Conservation (phyloP, 2,888 invertebrate genomes). For the Cosmia pyralina region DNA sequence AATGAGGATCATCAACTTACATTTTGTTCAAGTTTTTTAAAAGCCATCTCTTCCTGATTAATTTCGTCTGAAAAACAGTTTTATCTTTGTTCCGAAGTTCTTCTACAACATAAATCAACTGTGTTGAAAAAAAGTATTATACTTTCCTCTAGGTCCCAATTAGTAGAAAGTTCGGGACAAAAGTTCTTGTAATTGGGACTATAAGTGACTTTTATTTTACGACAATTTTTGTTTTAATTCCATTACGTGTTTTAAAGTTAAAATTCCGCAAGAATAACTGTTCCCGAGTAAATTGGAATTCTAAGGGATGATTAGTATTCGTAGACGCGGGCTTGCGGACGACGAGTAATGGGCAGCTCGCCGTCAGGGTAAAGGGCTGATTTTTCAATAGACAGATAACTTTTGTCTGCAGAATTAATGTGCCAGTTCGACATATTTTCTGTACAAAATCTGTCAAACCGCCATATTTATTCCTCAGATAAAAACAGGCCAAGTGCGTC, state of each 20-base stretch:
- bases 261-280: no score
- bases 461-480: no score
- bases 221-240: conserved; percentile 11
- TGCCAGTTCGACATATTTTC: no score
- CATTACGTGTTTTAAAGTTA: background rate
- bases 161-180: conserved; percentile 4
- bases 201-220: conserved; percentile 23
- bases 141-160: conserved; percentile 22
- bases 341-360: no score
- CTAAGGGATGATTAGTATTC: no score
- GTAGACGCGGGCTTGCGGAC: no score
- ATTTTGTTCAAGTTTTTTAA: conserved; percentile 19
- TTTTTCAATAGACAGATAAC: no score
- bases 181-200: conserved; percentile 14
- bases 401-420: no score
- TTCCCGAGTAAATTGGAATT: no score
- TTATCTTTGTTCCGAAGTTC: conserved; percentile 40
- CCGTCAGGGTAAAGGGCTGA: no score
- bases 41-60: conserved; percentile 17
- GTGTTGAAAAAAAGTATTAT: conserved; percentile 28
- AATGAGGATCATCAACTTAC: conserved; percentile 24
- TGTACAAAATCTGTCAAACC: no score
- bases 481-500: no score
- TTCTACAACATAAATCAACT: conserved; percentile 38
- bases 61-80: conserved; percentile 34